These are phyloP conservation scores for Silurus asotus DNA, from an alignment of 2,113 vertebrate genomes.

Conservation along the genomic window DNA sequence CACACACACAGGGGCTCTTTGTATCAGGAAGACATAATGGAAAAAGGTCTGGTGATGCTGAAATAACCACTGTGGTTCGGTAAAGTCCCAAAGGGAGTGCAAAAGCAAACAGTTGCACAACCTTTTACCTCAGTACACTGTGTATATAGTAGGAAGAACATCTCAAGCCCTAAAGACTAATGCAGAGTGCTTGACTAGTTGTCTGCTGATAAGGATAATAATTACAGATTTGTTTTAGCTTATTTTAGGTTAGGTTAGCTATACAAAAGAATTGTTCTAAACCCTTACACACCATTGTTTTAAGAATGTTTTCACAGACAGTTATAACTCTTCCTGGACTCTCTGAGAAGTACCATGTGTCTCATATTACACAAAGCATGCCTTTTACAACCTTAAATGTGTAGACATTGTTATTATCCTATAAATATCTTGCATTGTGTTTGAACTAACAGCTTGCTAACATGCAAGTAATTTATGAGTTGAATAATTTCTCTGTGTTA, in stretches of 20 bases:
- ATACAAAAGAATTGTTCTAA: not conserved
- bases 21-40: conserved; percentile 32
- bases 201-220: not conserved
- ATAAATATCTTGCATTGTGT: conserved; percentile 47
- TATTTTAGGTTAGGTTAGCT: not conserved
- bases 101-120: conserved; percentile 32
- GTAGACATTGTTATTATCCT: conserved; percentile 58
- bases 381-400: conserved; percentile 48
- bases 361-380: conserved; percentile 49
- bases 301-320: conserved; percentile 1
- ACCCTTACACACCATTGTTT: conserved; percentile 7
- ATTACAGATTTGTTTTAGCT: not conserved
- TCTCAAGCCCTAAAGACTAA: not conserved
- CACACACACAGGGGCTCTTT: conserved; percentile 43
- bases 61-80: conserved; percentile 46
- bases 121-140: not conserved
- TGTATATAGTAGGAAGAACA: not conserved
- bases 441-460: conserved; percentile 49
- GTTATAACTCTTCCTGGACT: conserved; percentile 49
- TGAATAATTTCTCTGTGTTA: conserved; percentile 43
- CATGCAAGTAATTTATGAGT: conserved; percentile 41
- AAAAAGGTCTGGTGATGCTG: conserved; percentile 41
- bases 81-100: conserved; percentile 21
- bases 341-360: conserved; percentile 34
- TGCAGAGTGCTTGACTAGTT: not conserved